Conservation (phyloP, 2,797 vertebrate species). For the Hippoglossus hippoglossus region DNA sequence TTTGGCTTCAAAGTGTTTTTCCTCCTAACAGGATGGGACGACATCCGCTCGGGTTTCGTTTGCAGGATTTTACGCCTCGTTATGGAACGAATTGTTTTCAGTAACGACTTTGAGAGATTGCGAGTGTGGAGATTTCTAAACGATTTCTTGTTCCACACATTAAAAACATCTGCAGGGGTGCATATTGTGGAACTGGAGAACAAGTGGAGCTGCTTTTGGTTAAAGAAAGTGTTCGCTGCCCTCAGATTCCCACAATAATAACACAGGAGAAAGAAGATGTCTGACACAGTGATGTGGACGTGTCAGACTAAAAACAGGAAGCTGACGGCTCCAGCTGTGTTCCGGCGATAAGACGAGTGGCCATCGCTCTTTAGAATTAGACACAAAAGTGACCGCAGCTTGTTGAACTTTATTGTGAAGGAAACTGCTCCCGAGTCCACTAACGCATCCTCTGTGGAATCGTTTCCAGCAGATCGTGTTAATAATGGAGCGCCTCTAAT, state of each 20-base stretch:
- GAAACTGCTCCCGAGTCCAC: slow-evolving; percentile 36
- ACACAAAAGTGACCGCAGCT: slow-evolving; percentile 20
- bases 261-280: slow-evolving; percentile 22
- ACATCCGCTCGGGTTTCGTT: slow-evolving; percentile 5
- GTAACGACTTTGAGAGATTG: slow-evolving; percentile 6
- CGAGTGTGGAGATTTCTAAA: slow-evolving; percentile 21
- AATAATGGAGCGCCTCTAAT: slow-evolving; percentile 64
- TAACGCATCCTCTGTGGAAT: slow-evolving; percentile 40
- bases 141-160: slow-evolving; percentile 22
- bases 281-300: slow-evolving; percentile 18
- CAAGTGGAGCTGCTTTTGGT: slow-evolving; percentile 33
- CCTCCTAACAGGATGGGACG: not conserved
- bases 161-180: slow-evolving; percentile 17
- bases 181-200: slow-evolving; percentile 37
- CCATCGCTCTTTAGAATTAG: slow-evolving; percentile 22
- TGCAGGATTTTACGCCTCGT: not conserved
- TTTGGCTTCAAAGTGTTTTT: too few species aligned
- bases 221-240: slow-evolving; percentile 3
- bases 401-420: slow-evolving; percentile 25
- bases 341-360: slow-evolving; percentile 18
- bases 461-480: slow-evolving; percentile 44
- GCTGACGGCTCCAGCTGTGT: slow-evolving; percentile 2
- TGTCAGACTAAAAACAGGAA: not conserved
- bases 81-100: slow-evolving; percentile 1
- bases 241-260: slow-evolving; percentile 29